Base-by-base conservation (phyloP, 2,797 vertebrate genomes). In the Ficedula albicollis region DNA sequence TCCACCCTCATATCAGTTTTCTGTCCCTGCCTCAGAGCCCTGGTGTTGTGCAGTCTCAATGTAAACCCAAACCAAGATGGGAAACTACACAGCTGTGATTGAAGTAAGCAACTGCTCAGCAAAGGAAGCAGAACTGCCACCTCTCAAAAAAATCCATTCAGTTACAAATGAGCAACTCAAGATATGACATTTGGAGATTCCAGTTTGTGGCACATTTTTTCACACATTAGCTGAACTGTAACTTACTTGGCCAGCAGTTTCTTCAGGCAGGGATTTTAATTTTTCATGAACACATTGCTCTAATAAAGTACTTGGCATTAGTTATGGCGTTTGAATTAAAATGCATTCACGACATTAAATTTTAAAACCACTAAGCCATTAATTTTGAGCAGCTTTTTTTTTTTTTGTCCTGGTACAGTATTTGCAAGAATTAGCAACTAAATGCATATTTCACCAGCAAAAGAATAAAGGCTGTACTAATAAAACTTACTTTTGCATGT, bases 251-350 rank as follows among this genome's bases (percentile, higher is more conserved):
- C 77, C 95, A 95, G 80, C 74, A 91, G 76, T 74, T 97, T 95
- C 95, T 95, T 92, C 80, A 95, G 77, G 80, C 85, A 76, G 49
- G 51, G 64, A 56, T 85, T 84, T 96, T 85, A 96, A 96, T 94
- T 95, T 93, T 96, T 93, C 90, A 94, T 84, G 74, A 94, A 95
- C 82, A 76, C 93, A 92, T 49, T 89, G 67, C 84, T 95, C 96
- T 97, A 97, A 97, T 93, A 96, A 97, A 94, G 67, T 94, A 95
- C 76, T 86, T 96, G 92, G 79, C 84, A 95, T 97, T 95, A 91
- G 76, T 93, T 96, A 92, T 62, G 85, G 94, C 78, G 94, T 96
- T 92, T 94, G 82, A 89, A 97, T 92, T 95, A 96, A 97, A 97
- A 97, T 75, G 88, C 95, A 83, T 94, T 94, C 29, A 87, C 81